A percentile compares a stretch with the other conserved stretches of the same genome.
These are phyloP conservation scores for Harpagoxenus sublaevis DNA, from an alignment of 2,888 invertebrate genomes.

Conservation along the genomic window DNA sequence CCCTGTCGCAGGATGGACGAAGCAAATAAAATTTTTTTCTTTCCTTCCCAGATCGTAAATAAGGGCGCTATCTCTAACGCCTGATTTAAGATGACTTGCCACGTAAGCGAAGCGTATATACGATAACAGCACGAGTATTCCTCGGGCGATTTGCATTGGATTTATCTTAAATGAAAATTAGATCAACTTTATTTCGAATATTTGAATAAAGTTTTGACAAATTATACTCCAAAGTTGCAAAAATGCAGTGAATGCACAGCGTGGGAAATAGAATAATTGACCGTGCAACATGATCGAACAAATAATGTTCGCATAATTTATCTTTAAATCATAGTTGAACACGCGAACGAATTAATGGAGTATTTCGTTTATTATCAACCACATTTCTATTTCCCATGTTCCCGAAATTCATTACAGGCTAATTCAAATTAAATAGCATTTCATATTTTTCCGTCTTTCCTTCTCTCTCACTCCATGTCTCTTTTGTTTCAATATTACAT, in stretches of 20 bases:
- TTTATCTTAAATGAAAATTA: constrained; percentile 30
- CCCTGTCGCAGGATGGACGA: constrained; percentile 23
- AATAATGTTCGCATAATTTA: neutral
- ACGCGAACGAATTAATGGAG: constrained; percentile 21
- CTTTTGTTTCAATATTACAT: constrained; percentile 25
- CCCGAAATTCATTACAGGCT: constrained; percentile 34
- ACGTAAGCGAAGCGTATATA: constrained; percentile 28
- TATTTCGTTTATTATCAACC: constrained; percentile 19
- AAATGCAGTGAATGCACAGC: neutral
- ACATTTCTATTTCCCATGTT: constrained; percentile 11
- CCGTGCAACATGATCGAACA: neutral
- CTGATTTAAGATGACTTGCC: constrained; percentile 54
- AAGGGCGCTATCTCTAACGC: constrained; percentile 28
- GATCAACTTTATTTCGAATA: neutral
- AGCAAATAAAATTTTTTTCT: constrained; percentile 28
- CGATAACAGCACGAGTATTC: constrained; percentile 26
- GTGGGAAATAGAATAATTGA: neutral
- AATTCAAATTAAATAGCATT: constrained; percentile 40
- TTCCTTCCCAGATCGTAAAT: constrained; percentile 30
- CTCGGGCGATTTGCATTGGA: constrained; percentile 35
- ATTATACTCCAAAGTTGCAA: neutral
- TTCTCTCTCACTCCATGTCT: neutral
- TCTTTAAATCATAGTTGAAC: neutral
- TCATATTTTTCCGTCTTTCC: constrained; percentile 2
- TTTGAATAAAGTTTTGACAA: neutral